Percentiles rank a stretch among this genome's conserved stretches.
phyloP scores from a whole-genome alignment of 1,140 invertebrate species.

The Cotesia chilonis region DNA sequence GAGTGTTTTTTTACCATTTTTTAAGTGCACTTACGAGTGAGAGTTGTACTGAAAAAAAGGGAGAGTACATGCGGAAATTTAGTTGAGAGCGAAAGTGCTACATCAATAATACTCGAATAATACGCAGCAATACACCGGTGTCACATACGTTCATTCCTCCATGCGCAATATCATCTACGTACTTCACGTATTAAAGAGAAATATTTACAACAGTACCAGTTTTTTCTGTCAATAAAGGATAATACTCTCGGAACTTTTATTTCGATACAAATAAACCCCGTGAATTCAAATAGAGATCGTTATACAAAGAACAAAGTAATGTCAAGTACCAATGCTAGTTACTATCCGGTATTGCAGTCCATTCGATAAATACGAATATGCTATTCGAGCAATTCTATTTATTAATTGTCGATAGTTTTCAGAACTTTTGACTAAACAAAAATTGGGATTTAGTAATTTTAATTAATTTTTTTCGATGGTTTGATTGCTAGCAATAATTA shows the following conservation, averaged over 20 bases:
- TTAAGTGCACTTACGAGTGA: slow-evolving; percentile 50
- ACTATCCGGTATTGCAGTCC: too few species aligned
- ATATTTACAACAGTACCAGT: not conserved
- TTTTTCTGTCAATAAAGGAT: too few species aligned
- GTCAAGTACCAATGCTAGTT: slow-evolving; percentile 16
- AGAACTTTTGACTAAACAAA: slow-evolving; percentile 17
- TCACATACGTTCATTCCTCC: too few species aligned
- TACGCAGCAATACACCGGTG: too few species aligned
- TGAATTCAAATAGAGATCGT: not conserved
- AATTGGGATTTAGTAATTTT: not conserved
- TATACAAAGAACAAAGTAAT: slow-evolving; percentile 3
- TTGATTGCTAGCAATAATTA: too few species aligned
- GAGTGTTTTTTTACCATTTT: slow-evolving; percentile 53
- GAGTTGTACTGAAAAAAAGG: slow-evolving; percentile 10
- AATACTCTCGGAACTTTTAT: not conserved
- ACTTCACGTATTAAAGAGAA: too few species aligned
- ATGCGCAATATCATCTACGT: too few species aligned
- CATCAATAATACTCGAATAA: slow-evolving; percentile 10
- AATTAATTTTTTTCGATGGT: too few species aligned
- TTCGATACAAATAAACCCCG: not conserved
- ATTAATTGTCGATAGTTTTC: slow-evolving; percentile 31
- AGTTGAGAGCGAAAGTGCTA: not conserved
- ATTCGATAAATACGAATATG: slow-evolving; percentile 16
- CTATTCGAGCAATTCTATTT: slow-evolving; percentile 40
- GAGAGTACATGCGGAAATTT: slow-evolving; percentile 20